Percentiles rank a stretch among this genome's conserved stretches.
Evolutionary conservation across 2,113 vertebrate genomes (phyloP).

Genomic region (Elgaria multicarinata): DNA sequence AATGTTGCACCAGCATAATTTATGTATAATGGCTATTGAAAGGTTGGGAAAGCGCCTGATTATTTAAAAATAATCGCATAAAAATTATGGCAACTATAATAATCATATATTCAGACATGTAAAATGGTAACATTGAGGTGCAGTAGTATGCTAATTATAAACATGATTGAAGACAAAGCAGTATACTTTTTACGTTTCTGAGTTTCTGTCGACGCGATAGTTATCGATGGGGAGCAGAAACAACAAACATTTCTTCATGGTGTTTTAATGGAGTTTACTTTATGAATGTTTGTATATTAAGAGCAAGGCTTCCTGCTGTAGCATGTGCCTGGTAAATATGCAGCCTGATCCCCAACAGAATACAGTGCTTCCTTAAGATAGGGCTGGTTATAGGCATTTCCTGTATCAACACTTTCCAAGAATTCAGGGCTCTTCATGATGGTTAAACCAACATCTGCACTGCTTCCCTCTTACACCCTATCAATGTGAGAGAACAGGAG

Average conservation of each 20-base stretch:
- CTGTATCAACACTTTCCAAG: not conserved
- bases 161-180: not conserved
- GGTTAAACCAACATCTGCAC: not conserved
- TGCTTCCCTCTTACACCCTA: not conserved
- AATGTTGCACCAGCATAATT: not conserved
- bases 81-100: not conserved
- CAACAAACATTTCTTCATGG: not conserved
- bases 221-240: too few relatives aligned
- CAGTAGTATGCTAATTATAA: not conserved
- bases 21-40: not conserved
- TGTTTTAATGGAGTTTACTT: too few relatives aligned
- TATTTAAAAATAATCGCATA: not conserved
- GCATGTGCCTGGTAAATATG: not conserved
- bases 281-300: too few relatives aligned
- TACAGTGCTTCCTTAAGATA: not conserved
- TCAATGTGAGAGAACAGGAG: not conserved
- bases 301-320: too few relatives aligned
- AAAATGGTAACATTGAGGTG: not conserved
- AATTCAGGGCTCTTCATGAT: not conserved
- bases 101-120: not conserved
- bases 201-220: not conserved
- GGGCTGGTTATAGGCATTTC: not conserved
- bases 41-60: not conserved
- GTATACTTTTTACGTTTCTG: not conserved
- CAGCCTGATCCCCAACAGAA: not conserved